Conservation (phyloP, 2,888 invertebrate genomes). For the Macrostomum cliftonense region DNA sequence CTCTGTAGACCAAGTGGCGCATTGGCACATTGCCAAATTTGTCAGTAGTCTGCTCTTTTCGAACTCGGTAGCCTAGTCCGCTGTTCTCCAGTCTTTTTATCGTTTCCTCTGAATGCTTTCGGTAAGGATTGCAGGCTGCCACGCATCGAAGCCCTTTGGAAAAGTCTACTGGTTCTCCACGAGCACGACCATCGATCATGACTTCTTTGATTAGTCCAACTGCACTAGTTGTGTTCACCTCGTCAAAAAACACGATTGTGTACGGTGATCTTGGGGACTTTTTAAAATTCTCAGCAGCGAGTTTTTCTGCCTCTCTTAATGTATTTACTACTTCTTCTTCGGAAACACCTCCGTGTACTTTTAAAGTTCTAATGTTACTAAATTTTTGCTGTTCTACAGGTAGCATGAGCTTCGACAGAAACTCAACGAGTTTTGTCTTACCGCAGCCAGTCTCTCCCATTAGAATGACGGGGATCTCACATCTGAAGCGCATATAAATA, state of each 20-base stretch:
- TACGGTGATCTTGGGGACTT: neutral
- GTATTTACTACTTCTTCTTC: constrained; percentile 21
- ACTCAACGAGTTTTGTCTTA: constrained; percentile 28
- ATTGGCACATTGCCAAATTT: constrained; percentile 22
- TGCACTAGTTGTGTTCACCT: constrained; percentile 31
- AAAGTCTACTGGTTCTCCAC: constrained; percentile 18
- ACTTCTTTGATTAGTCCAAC: constrained; percentile 31
- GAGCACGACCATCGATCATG: constrained; percentile 25
- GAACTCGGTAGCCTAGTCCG: constrained; percentile 28
- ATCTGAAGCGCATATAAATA: constrained; percentile 32
- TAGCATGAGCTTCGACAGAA: constrained; percentile 24
- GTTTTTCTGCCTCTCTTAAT: constrained; percentile 18
- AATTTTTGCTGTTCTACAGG: too few relatives aligned
- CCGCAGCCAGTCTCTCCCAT: constrained; percentile 36
- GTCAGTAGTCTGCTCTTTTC: constrained; percentile 22
- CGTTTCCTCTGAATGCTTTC: constrained; percentile 23
- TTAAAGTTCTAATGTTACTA: neutral
- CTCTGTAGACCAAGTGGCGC: constrained; percentile 29
- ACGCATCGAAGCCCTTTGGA: constrained; percentile 22
- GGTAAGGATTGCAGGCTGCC: constrained; percentile 32
- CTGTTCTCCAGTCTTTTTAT: constrained; percentile 25
- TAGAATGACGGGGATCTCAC: constrained; percentile 31
- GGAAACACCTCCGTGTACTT: constrained; percentile 27
- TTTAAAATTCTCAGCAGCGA: constrained; percentile 18
- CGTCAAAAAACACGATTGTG: constrained; percentile 5